These are phyloP conservation scores for Mantis religiosa DNA, from an alignment of 2,888 invertebrate genomes.

Conservation along the genomic window DNA sequence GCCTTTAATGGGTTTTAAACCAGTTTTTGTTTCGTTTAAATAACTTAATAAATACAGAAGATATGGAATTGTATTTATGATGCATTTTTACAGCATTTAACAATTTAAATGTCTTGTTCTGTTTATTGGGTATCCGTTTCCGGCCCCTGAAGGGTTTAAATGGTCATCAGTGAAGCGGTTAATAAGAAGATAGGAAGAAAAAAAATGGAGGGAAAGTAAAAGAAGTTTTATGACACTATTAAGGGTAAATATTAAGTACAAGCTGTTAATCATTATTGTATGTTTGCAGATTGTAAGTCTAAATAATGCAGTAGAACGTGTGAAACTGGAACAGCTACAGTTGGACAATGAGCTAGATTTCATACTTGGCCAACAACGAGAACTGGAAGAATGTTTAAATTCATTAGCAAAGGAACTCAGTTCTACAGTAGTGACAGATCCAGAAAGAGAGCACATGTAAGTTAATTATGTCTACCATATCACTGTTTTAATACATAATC, in stretches of 20 bases:
- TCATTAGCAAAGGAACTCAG: slow-evolving; percentile 81
- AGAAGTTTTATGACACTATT: not conserved
- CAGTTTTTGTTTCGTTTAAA: no score
- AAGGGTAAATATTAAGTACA: no score
- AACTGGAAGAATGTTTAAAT: slow-evolving; percentile 79
- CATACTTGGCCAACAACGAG: slow-evolving; percentile 85
- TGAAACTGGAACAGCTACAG: slow-evolving; percentile 83
- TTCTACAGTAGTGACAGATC: slow-evolving; percentile 65
- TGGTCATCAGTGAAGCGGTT: no score
- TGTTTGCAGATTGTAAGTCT: slow-evolving; percentile 68
- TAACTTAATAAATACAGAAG: no score
- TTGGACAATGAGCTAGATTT: slow-evolving; percentile 92
- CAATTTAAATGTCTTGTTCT: no score
- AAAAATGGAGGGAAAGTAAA: no score
- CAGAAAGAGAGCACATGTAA: slow-evolving; percentile 85
- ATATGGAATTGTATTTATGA: no score
- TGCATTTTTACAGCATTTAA: no score
- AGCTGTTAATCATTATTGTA: not conserved
- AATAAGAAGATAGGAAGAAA: no score
- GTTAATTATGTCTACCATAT: slow-evolving; percentile 36
- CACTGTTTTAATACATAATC: not conserved
- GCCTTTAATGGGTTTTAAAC: no score
- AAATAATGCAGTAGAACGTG: slow-evolving; percentile 81
- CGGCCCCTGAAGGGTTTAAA: no score
- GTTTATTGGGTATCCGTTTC: no score